Percentiles rank a stretch among this genome's conserved stretches.
Conservation (phyloP, 2,113 vertebrate genomes). For the Garra rufa region DNA sequence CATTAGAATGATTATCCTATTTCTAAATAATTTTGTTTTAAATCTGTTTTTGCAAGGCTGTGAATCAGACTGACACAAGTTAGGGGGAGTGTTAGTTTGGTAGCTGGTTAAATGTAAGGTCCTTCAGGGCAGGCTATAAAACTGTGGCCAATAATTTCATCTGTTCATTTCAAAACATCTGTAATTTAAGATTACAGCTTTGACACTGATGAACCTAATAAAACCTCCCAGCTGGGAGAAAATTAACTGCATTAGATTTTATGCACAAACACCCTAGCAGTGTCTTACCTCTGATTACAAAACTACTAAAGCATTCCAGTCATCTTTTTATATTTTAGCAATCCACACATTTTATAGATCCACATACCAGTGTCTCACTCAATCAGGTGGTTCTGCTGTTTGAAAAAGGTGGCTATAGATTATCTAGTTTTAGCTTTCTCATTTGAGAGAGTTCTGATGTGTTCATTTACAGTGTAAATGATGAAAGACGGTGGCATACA, state of each 20-base stretch:
- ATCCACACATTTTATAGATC: background rate
- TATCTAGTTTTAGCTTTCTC: background rate
- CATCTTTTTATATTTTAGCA: background rate
- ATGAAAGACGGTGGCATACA: background rate
- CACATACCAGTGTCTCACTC: background rate
- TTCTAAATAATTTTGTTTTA: background rate
- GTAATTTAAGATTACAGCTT: background rate
- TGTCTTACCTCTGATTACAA: background rate
- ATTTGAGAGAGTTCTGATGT: background rate
- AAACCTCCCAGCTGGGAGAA: background rate
- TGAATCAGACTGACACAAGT: background rate
- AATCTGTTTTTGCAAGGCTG: background rate
- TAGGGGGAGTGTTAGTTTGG: background rate
- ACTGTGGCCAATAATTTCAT: background rate
- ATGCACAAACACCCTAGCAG: background rate
- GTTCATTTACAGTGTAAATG: background rate
- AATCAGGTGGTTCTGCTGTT: background rate
- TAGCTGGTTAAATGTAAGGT: background rate
- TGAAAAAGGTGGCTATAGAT: background rate
- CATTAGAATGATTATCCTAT: background rate
- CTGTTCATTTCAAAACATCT: background rate
- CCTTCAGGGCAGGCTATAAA: background rate
- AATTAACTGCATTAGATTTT: background rate
- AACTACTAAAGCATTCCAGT: background rate
- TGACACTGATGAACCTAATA: background rate